These are phyloP conservation scores for Ochlodes sylvanus DNA, from an alignment of 2,888 invertebrate species.

Conservation along the genomic window DNA sequence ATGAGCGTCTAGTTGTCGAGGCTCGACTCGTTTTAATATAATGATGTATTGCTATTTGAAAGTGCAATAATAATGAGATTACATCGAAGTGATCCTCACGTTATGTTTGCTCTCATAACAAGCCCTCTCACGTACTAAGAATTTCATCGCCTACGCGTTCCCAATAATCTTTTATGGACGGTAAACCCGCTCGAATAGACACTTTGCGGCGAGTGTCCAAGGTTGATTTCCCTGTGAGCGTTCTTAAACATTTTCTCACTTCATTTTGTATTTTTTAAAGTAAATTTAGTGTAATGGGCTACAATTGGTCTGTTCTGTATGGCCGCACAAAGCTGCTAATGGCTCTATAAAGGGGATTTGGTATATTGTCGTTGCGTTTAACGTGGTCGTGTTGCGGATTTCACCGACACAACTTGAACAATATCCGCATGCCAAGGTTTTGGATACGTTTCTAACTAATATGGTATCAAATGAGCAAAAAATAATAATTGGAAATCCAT, in stretches of 20 bases:
- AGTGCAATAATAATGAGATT: slow-evolving; percentile 12
- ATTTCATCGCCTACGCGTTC: slow-evolving; percentile 26
- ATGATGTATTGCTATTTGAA: neutral
- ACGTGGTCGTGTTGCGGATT: neutral
- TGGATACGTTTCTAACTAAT: too few species aligned
- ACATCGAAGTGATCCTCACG: neutral
- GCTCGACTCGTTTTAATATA: neutral
- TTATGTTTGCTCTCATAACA: slow-evolving; percentile 20
- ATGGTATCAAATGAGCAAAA: too few species aligned
- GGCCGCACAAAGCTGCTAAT: neutral
- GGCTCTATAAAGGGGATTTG: slow-evolving; percentile 11
- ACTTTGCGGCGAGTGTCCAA: neutral
- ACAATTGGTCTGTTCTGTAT: slow-evolving; percentile 1
- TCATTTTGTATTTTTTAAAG: slow-evolving; percentile 14
- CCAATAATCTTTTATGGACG: slow-evolving; percentile 17
- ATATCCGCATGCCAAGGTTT: too few species aligned
- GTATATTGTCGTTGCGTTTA: neutral
- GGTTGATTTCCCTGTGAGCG: neutral
- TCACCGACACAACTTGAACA: neutral
- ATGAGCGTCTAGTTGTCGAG: neutral
- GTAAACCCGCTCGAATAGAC: neutral
- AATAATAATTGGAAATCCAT: too few species aligned
- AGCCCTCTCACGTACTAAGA: slow-evolving; percentile 29
- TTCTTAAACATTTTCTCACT: neutral
- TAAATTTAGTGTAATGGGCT: slow-evolving; percentile 14